Evolutionary conservation across 1,140 invertebrate genomes (phyloP).

Genomic region (Pomacea maculata): DNA sequence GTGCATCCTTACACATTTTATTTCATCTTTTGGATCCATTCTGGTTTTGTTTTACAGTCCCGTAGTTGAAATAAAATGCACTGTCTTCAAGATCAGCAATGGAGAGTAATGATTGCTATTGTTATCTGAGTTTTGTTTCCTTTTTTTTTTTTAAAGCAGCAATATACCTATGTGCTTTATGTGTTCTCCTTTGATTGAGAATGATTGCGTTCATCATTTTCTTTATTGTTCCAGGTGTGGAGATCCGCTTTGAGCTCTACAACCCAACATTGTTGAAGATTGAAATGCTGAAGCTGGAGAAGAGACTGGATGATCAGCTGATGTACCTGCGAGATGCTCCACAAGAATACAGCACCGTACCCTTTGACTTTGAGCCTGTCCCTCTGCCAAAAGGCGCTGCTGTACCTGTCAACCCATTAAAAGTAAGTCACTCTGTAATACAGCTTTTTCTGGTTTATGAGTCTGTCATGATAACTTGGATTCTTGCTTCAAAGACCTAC

Average conservation of each 20-base stretch:
- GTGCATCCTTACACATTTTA: background rate
- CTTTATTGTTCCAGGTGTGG: slow-evolving; percentile 73
- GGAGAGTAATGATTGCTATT: too few species aligned
- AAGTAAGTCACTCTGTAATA: slow-evolving; percentile 69
- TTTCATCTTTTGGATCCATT: background rate
- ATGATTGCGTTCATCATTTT: slow-evolving; percentile 20
- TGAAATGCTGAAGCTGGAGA: slow-evolving; percentile 90
- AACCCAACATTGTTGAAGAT: slow-evolving; percentile 91
- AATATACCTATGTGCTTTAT: background rate
- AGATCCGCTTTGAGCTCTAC: slow-evolving; percentile 92
- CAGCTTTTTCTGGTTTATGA: too few species aligned
- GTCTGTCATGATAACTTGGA: too few species aligned
- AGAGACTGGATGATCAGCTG: slow-evolving; percentile 89
- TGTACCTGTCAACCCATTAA: slow-evolving; percentile 87
- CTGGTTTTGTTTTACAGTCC: too few species aligned
- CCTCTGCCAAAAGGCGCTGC: slow-evolving; percentile 77
- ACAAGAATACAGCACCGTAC: slow-evolving; percentile 91
- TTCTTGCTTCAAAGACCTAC: too few species aligned
- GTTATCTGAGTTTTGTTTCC: too few species aligned
- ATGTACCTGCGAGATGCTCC: slow-evolving; percentile 93
- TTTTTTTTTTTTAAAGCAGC: too few species aligned
- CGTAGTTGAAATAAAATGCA: too few species aligned
- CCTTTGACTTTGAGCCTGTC: slow-evolving; percentile 90
- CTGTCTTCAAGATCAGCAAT: too few species aligned
- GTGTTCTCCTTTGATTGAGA: slow-evolving; percentile 5